Conservation (phyloP, 2,113 vertebrate species). For the Cichladusa arquata region DNA sequence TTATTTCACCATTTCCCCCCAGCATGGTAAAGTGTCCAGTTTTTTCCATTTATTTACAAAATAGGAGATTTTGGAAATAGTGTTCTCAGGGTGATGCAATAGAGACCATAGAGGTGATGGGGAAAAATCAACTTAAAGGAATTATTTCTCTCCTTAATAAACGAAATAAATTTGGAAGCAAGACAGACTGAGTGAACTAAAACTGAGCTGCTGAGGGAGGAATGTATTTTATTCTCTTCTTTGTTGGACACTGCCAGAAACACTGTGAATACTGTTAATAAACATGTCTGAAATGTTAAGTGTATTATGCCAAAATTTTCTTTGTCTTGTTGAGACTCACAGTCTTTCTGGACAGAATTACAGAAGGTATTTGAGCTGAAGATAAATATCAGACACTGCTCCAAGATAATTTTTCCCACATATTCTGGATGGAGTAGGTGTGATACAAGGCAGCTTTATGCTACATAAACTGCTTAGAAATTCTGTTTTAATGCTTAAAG, state of each 20-base stretch:
- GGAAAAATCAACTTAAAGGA: not conserved
- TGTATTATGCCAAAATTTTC: not conserved
- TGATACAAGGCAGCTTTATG: constrained; percentile 7
- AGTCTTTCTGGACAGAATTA: constrained; percentile 17
- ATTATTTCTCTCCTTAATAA: not conserved
- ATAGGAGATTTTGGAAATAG: not conserved
- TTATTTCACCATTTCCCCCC: not conserved
- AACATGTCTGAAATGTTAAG: constrained; percentile 12
- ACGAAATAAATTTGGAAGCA: not conserved
- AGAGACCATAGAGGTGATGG: not conserved
- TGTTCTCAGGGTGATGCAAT: not conserved
- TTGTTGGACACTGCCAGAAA: not conserved
- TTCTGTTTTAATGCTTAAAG: not conserved
- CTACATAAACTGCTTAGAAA: not conserved
- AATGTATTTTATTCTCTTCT: not conserved
- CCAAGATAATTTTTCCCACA: not conserved
- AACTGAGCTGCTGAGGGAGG: not conserved
- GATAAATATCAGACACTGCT: not conserved
- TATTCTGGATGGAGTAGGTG: constrained; percentile 22
- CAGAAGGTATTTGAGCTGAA: constrained; percentile 7
- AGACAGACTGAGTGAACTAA: not conserved
- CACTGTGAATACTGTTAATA: constrained; percentile 13
- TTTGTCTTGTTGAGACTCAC: not conserved
- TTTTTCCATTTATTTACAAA: not conserved
- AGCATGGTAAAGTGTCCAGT: fast-evolving